Evolutionary conservation across 2,888 invertebrate species (phyloP), one percentile per base, ranked within the genome.

Genomic region (Arrhopalites spinosus): DNA sequence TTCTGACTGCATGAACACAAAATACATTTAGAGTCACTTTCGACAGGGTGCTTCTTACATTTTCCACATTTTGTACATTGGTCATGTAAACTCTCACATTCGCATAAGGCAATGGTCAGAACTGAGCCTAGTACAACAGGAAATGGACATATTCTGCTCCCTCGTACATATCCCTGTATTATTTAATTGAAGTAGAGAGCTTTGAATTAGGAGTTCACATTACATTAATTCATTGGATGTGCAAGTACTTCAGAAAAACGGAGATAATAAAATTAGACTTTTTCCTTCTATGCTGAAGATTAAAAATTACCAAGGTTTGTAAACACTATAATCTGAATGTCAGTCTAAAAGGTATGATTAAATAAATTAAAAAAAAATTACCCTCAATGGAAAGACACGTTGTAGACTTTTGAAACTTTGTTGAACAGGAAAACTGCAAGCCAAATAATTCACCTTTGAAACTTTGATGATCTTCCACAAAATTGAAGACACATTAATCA

Each of bases 41-140:
- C 13, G 2, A n/a, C 53, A 15, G 29, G n/a, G n/a, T 45, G 50
- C 50, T 47, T 27, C n/a, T 50, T n/a, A 17, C 50, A 23, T 30
- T 36, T 56, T 56, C 11, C 30, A 23, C 50, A 23, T 56, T 36
- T 56, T 56, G 8, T 1, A 56, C 61, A 61, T 13, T 36, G 13
- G 8, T 36, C 25, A 59, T 59, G 36, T 59, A 20, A 30, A 17
- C 23, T 13, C n/a, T 36, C 23, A 61, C 36, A 59, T 61, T 72
- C 61, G 30, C 59, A 72, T 13, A 63, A 30, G 8, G 56, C 61
- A 17, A 72, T n/a, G 11, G 72, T 45, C 2, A 61, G 43, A 36
- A 45, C 13, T n/a, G 61, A 59, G 23, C 68, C 68, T 47, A 69
- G 20, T 50, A 69, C 20, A n/a, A 64, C 17, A 1, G 64, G 30